phyloP scores from a whole-genome alignment of 2,113 vertebrate species.

The Dasyurus viverrinus region DNA sequence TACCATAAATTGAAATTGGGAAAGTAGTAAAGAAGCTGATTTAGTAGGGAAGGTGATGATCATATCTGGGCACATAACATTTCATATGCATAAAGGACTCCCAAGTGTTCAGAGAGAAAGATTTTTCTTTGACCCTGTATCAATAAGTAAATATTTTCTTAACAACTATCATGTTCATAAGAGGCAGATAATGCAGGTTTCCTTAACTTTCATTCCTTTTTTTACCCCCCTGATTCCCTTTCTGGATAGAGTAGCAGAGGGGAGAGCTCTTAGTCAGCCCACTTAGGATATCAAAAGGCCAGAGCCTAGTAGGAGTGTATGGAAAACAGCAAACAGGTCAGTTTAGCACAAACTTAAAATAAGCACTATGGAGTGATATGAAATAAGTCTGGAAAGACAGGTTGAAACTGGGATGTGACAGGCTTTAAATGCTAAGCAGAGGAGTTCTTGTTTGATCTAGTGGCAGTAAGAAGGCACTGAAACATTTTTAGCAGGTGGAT shows the following conservation, averaged over 20 bases:
- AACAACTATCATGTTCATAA: not conserved
- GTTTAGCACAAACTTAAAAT: too few species aligned
- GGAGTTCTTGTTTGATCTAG: not conserved
- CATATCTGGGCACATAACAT: not conserved
- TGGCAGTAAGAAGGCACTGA: too few species aligned
- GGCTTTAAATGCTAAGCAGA: not conserved
- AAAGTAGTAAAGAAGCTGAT: not conserved
- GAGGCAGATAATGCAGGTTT: not conserved
- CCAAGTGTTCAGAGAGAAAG: not conserved
- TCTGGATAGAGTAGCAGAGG: not conserved
- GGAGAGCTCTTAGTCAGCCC: not conserved
- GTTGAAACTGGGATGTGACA: too few species aligned
- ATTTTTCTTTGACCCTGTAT: not conserved
- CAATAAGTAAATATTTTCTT: not conserved
- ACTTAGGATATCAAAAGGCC: not conserved
- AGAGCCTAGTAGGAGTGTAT: not conserved
- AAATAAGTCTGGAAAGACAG: too few species aligned
- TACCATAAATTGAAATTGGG: not conserved
- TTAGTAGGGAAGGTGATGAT: not conserved
- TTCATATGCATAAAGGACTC: not conserved
- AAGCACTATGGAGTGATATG: too few species aligned
- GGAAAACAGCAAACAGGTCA: too few species aligned
- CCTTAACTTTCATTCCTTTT: not conserved
- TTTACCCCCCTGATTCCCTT: not conserved
- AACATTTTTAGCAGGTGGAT: too few species aligned